Evolutionary conservation across 2,888 invertebrate genomes (phyloP), one percentile per base, ranked within the genome.

Genomic region (Camptogramma bilineatum): DNA sequence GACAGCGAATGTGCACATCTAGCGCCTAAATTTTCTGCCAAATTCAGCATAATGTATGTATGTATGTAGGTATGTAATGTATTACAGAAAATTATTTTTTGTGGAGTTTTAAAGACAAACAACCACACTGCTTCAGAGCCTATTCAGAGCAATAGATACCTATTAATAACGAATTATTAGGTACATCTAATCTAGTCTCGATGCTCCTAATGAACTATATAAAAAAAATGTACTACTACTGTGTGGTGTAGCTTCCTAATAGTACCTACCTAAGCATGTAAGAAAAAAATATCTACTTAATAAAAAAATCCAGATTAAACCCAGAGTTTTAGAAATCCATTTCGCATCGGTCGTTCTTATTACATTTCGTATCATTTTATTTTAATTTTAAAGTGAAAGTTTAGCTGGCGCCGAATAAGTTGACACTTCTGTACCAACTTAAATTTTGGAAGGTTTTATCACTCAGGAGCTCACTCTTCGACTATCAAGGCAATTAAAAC

Each of bases 1-100:
- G 42, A 42, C 47, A 51, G 34, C 42, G 42, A 53, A 21, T 39
- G 21, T 19, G 53, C 42, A 53, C n/a, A 42, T 28, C 42, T 8
- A 42, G 44, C 44, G 13, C 52, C 31, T 61, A 52, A 61, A 56
- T 52, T 17, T 44, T 34, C 13, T 10, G 10, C 28, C 24, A 55
- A 31, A 55, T 52, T 44, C 2, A 39, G 4, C 21, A 0, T 13
- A 13, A n/a, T n/a, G 2, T 39, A 13, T 13, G 9, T 2, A 39
- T 13, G 3, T 13, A 13, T 39, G 3, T 13, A 13, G 13, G 3
- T 13, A 13, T 13, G n/a, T n/a, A n/a, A n/a, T n/a, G n/a, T n/a
- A n/a, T n/a, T n/a, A n/a, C 34, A 39, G 1, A 39, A 39, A 13
- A 39, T 31, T 39, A 7, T 8, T 28, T 28, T 7, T 5, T 28